Evolutionary conservation across 2,888 invertebrate species (phyloP), one percentile per base, ranked within the genome.

Genomic region (Muscina levida): DNA sequence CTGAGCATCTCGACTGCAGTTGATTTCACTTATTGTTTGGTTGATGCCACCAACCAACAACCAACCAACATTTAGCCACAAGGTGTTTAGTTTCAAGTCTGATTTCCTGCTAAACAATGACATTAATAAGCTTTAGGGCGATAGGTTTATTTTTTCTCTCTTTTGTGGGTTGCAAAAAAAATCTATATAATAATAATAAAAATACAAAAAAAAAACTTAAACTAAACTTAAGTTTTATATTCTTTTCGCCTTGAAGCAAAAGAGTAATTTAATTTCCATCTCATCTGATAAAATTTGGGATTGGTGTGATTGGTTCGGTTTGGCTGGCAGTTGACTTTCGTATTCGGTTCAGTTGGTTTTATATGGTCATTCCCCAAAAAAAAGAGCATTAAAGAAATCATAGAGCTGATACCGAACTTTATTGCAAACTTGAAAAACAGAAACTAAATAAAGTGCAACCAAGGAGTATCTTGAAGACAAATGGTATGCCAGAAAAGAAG

Each of bases 71-170:
- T 75, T 65, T 77, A 72, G 81, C 81, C 81, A 72, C 72, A 56
- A 81, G 77, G 74, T 81, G 68, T 75, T 77, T 72, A 42, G 74
- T 81, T 81, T 74, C 74, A 71, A 71, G 66, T 13, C 67, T 71
- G 59, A 72, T 71, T 81, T 81, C 81, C 81, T 77, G 81, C 81
- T 81, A 68, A 77, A 77, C 74, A 77, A 77, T 81, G 74, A 81
- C 81, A 81, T 81, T 72, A 77, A 81, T 81, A 77, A 81, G 81
- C 81, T 81, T 81, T 31, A 68, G 72, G 77, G 68, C 19, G 72
- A n/a, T 17, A 72, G 31, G 48, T 62, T 48, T 57, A 37, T 57
- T 74, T 42, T 39, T 24, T 15, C 31, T 51, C 51, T 46, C 8
- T 48, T 22, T 67, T 68, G 31, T 68, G 19, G 31, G 8, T 8